A percentile compares a stretch with the other conserved stretches of the same genome.
Conservation (phyloP, 2,888 invertebrate species). For the Uloborus plumipes region DNA sequence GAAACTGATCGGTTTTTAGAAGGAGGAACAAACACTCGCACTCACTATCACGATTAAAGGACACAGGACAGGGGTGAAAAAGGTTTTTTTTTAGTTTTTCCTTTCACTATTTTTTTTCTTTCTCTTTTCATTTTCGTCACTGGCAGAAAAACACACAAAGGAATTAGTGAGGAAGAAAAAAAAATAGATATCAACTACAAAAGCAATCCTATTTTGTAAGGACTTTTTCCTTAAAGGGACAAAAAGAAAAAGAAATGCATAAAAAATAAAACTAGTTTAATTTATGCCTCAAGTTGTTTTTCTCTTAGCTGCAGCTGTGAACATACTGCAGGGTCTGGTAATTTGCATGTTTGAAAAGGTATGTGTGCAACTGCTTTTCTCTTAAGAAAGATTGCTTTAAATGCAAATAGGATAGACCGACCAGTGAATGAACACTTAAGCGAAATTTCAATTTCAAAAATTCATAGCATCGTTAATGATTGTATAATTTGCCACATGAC, state of each 20-base stretch:
- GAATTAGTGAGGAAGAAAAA: conserved; percentile 43
- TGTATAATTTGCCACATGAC: too few relatives aligned
- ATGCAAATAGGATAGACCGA: too few relatives aligned
- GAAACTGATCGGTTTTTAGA: conserved; percentile 55
- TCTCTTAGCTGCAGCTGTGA: conserved; percentile 40
- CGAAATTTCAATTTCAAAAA: too few relatives aligned
- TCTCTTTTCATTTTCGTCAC: conserved; percentile 31
- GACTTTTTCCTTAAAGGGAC: neutral
- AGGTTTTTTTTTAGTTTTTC: conserved; percentile 14
- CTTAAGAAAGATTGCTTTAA: too few relatives aligned
- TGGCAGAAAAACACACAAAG: conserved; percentile 52
- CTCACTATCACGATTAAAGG: conserved; percentile 59
- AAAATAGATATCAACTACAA: conserved; percentile 15
- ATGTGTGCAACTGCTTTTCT: too few relatives aligned
- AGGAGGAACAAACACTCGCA: conserved; percentile 45
- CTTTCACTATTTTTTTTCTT: conserved; percentile 2
- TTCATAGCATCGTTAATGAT: too few relatives aligned
- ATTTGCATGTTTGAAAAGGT: conserved; percentile 50
- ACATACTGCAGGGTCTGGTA: conserved; percentile 19
- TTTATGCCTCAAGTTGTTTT: conserved; percentile 53
- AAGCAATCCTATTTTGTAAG: conserved; percentile 11
- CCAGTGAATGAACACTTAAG: too few relatives aligned
- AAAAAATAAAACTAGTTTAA: conserved; percentile 32
- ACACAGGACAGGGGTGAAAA: conserved; percentile 47
- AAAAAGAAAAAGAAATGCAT: neutral